Conservation (phyloP, 92 coral and sea anemone species). For the Diadumene lineata region DNA sequence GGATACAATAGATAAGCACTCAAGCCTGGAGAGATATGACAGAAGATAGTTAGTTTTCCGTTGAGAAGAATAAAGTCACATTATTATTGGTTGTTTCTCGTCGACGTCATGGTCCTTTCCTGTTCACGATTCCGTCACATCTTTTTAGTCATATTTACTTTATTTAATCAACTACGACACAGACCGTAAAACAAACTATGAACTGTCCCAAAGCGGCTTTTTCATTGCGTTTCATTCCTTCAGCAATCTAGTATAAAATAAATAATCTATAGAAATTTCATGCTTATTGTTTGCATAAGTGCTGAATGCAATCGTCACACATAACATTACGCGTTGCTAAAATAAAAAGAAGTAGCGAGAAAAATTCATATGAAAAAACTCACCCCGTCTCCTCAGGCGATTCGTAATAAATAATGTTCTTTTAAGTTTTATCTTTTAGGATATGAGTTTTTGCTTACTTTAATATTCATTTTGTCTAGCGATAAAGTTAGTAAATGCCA, state of each 20-base stretch:
- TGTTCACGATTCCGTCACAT: constrained; percentile 17
- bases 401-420: background rate
- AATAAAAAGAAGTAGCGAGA: background rate
- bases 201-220: constrained; percentile 18
- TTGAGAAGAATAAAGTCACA: background rate
- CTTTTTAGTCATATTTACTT: constrained; percentile 18
- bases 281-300: constrained; percentile 16
- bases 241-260: constrained; percentile 6
- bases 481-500: background rate
- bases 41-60: background rate
- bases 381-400: constrained; percentile 4
- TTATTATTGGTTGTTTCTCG: constrained; percentile 19
- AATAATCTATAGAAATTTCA: constrained; percentile 21
- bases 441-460: background rate
- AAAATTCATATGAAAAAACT: background rate
- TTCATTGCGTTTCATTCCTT: constrained; percentile 8
- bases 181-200: constrained; percentile 25
- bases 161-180: constrained; percentile 16
- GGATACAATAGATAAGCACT: background rate
- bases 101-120: constrained; percentile 15
- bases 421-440: background rate
- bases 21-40: background rate
- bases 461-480: background rate
- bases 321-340: background rate
- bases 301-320: background rate